Evolutionary conservation across 2,888 invertebrate genomes (phyloP), one percentile per base, ranked within the genome.

Genomic region (Thereva unica): DNA sequence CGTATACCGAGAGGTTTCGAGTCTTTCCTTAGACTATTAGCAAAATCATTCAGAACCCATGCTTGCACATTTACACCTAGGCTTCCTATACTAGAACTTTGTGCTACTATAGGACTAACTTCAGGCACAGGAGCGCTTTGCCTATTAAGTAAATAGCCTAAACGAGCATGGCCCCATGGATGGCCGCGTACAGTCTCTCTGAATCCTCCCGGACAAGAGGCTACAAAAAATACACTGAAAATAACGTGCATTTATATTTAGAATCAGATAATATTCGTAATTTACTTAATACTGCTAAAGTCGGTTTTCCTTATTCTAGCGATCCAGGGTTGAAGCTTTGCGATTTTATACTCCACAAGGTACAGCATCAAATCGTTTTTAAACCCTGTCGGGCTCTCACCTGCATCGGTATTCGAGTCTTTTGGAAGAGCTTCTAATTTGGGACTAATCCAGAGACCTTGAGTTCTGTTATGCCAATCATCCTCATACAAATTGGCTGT

Each of bases 391-490:
- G 86, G 84, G 34, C 95, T 93, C 69, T 96, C 95, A 0, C 93
- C 95, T 8, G 80, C 79, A 4, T 77, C 78, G 1, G 82, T 81
- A 69, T 83, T 82, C 1, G 86, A 81, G 1, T 81, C 80, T 1
- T 83, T 75, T 0, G 87, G 84, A 56, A 93, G 75, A 49, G 82
- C 83, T 0, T 90, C 88, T 72, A 95, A 89, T 41, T 84, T 77
- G 0, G 95, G 95, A 76, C 95, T 94, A 40, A 97, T 84, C 97
- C 97, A 97, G 7, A 96, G 80, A 87, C 95, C 95, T 80, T 98
- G 97, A 0, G 95, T 94, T 73, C 95, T 88, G 78, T 96, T 92
- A 74, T 91, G 88, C 97, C 97, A 98, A 80, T 98, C 97, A 70
- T 91, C 89, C 35, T 88, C 84, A 72, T 96, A 91, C 4, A 97